Base-by-base conservation (phyloP, 2,888 invertebrate species). In the Trachelus tabidus region DNA sequence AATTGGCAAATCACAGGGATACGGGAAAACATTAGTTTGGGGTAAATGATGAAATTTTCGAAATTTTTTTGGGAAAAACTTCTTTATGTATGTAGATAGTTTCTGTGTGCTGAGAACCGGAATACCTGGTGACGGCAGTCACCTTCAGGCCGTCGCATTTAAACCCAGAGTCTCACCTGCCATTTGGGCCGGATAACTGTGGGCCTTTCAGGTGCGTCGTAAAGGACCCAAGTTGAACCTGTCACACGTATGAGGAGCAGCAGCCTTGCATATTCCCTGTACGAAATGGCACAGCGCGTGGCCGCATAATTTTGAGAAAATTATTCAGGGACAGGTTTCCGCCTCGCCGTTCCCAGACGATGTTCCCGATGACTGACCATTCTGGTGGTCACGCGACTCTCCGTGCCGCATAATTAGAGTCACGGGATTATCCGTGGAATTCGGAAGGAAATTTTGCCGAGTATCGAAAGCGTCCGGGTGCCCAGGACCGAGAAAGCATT, bases 331-430 rank as follows among this genome's bases (percentile, higher is more conserved):
- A 78, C 83, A 82, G 79, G 79, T 78, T 78, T 76, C 75, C 37
- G 69, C 15, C 35, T 71, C 12, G 31, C 33, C 31, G 71, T 71
- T 71, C 71, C 71, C 71, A 71, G 71, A 71, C 71, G 71, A 71
- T 34, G 71, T 34, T 31, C 33, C 71, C 71, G 71, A 31, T 71
- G 71, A 71, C 31, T 71, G 71, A 71, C 71, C 71, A 71, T 71
- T 71, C 71, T 71, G 12, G 35, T n/a, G 74, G 74, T 37, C 74
- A 74, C 85, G 84, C 84, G 85, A 85, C 81, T 80, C 80, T 83
- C 78, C 86, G 86, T 86, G 86, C 83, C 79, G 77, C 83, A 84
- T 84, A 86, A 86, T 84, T 82, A 83, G 77, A 79, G 80, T 79
- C 77, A 81, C 79, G 81, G 86, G 85, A 86, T 86, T 85, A 85